A percentile compares a stretch with the other conserved stretches of the same genome.
phyloP scores from a whole-genome alignment of 2,888 invertebrate species.

The Cataglyphis cursor region DNA sequence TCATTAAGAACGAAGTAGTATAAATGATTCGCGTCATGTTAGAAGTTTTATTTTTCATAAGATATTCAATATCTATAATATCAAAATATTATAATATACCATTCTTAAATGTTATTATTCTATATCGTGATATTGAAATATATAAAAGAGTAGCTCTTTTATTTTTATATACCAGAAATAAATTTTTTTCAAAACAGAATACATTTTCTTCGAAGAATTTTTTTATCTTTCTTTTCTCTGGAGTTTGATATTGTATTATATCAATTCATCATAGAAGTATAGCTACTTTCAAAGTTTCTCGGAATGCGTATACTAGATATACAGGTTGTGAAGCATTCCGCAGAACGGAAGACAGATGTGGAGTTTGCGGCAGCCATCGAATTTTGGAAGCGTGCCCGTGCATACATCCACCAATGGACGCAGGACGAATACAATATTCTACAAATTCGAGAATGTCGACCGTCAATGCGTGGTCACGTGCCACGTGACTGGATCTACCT shows the following conservation, averaged over 20 bases:
- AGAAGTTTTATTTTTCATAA: neutral
- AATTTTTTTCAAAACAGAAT: neutral
- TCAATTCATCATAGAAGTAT: constrained; percentile 22
- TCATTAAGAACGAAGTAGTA: neutral
- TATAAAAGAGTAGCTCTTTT: neutral
- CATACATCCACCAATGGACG: constrained; percentile 72
- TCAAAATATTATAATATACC: neutral
- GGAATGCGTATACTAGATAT: constrained; percentile 20
- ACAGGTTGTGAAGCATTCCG: constrained; percentile 44
- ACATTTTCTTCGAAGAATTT: neutral
- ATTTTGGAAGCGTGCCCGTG: constrained; percentile 76
- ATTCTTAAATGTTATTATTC: neutral
- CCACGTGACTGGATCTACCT: constrained; percentile 58
- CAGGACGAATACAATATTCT: constrained; percentile 72
- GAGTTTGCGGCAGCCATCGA: constrained; percentile 53
- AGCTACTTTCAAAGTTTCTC: constrained; percentile 34
- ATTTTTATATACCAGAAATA: neutral
- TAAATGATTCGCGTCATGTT: neutral
- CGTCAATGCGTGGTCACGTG: constrained; percentile 81
- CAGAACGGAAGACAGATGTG: constrained; percentile 47
- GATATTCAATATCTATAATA: neutral
- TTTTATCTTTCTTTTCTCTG: neutral
- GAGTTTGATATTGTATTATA: constrained; percentile 12
- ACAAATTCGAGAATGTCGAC: constrained; percentile 74
- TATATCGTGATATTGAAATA: neutral